Base-by-base conservation (phyloP, 1,140 invertebrate genomes). In the Anastatus disparis region DNA sequence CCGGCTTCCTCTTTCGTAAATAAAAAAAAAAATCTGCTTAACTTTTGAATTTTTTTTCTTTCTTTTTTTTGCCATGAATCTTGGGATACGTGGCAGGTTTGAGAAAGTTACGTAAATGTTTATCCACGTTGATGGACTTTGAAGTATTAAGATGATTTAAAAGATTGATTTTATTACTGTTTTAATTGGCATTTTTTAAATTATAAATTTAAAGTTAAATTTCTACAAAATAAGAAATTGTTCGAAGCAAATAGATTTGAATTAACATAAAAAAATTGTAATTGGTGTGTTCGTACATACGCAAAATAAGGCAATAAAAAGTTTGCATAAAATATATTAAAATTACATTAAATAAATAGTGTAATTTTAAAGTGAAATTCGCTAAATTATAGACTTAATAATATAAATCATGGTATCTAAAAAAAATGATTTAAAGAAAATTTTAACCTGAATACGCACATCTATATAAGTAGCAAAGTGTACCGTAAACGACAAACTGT, bases 91-190 rank as follows among this genome's bases (percentile, higher is more conserved):
- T 35, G 55, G 31, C 35, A 2, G 10, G 29, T 13, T 64, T 40
- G 26, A 44, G 63, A 66, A 67, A 50, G 42, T 68, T 68, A 68
- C 65, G 56, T 68, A 38, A 68, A 68, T 48, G 55, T 58, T 50
- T 50, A 50, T 35, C 38, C 17, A 26, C n/a, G 46, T 27, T 31
- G 59, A 48, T 62, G 26, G 42, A 26, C n/a, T n/a, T n/a, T n/a
- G n/a, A n/a, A n/a, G n/a, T n/a, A n/a, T n/a, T n/a, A n/a, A n/a
- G n/a, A n/a, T n/a, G n/a, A n/a, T n/a, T n/a, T n/a, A n/a, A n/a
- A n/a, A n/a, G n/a, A n/a, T n/a, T n/a, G n/a, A n/a, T n/a, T n/a
- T n/a, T n/a, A n/a, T n/a, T n/a, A n/a, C n/a, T n/a, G n/a, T n/a
- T n/a, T 42, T 42, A 55, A 17, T 8, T 55, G 2, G 53, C 13